phyloP scores from a whole-genome alignment of 2,888 invertebrate genomes.

The Agrenia bidenticulata region DNA sequence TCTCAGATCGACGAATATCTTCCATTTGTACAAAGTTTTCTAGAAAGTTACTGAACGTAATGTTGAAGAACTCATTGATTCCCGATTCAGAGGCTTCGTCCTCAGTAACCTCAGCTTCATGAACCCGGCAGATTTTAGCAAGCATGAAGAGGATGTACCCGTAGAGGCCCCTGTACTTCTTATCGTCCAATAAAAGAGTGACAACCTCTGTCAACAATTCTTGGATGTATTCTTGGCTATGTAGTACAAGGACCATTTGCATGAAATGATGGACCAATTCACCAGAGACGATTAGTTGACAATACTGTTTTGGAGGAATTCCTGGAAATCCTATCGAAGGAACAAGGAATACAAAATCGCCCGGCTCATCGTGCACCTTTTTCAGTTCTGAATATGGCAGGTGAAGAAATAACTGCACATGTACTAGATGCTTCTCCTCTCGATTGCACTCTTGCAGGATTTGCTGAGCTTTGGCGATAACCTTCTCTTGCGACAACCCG shows the following conservation, averaged over 20 bases:
- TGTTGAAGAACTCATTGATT: neutral
- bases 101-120: neutral
- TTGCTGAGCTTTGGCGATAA: too few species aligned
- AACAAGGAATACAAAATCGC: conserved; percentile 10
- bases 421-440: conserved; percentile 26
- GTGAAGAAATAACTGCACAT: conserved; percentile 29
- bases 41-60: neutral
- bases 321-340: conserved; percentile 5
- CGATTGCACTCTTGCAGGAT: neutral
- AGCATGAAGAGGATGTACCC: neutral
- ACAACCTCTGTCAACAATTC: conserved; percentile 2
- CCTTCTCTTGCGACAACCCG: too few species aligned
- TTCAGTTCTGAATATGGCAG: conserved; percentile 25
- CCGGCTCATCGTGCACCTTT: conserved; percentile 17
- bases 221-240: neutral
- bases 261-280: conserved; percentile 30
- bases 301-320: conserved; percentile 24
- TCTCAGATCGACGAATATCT: neutral
- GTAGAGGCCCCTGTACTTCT: neutral
- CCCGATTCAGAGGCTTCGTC: neutral
- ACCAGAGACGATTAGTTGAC: conserved; percentile 18
- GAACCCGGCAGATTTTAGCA: conserved; percentile 5
- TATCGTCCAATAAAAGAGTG: neutral
- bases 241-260: conserved; percentile 19
- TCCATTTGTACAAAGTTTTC: neutral